Conservation (phyloP, 2,797 vertebrate species). For the Trachops cirrhosus region DNA sequence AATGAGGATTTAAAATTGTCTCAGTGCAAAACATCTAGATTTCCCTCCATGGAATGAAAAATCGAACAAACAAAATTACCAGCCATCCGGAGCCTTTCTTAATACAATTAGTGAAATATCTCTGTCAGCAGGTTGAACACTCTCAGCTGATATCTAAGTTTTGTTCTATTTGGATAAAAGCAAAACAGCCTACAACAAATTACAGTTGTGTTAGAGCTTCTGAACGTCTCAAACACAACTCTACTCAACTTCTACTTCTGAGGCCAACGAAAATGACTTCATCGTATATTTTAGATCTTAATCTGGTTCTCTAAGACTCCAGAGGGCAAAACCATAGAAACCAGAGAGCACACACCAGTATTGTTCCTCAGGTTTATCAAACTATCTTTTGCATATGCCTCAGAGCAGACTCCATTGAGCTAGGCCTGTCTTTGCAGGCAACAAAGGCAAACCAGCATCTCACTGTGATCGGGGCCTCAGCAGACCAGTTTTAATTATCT, state of each 20-base stretch:
- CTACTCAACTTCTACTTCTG: not conserved
- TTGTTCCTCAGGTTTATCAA: not conserved
- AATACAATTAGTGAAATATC: not conserved
- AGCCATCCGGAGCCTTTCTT: not conserved
- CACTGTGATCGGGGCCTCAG: conserved; percentile 22
- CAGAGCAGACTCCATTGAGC: conserved; percentile 32
- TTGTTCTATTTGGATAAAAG: not conserved
- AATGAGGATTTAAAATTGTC: not conserved
- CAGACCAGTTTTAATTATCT: conserved; percentile 68
- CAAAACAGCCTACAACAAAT: not conserved
- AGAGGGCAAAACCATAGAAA: conserved; percentile 23
- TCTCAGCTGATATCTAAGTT: not conserved
- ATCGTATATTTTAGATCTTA: not conserved
- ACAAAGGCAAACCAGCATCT: conserved; percentile 47
- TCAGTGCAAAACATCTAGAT: not conserved
- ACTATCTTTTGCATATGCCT: not conserved
- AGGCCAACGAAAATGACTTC: not conserved
- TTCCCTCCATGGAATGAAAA: not conserved
- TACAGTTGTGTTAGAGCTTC: not conserved
- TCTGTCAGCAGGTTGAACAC: not conserved
- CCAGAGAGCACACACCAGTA: not conserved
- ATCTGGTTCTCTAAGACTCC: conserved; percentile 8
- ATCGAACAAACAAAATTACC: not conserved
- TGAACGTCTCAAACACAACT: not conserved
- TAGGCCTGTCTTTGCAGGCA: not conserved